These are phyloP conservation scores for Nasonia longicornis DNA, from an alignment of 1,140 invertebrate species.

Conservation along the genomic window DNA sequence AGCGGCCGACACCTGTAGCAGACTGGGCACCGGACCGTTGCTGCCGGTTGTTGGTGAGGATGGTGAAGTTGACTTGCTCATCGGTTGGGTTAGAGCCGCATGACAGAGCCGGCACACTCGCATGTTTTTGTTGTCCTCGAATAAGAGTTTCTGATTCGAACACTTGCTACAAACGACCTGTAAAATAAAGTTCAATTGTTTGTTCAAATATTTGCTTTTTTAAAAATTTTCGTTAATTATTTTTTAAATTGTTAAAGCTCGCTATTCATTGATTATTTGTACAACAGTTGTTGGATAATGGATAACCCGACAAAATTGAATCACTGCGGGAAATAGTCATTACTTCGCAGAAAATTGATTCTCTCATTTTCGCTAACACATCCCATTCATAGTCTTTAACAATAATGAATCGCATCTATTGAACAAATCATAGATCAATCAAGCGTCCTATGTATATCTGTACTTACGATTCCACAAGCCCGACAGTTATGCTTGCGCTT, in stretches of 20 bases:
- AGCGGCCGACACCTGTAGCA: slow-evolving; percentile 71
- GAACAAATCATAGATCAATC: neutral
- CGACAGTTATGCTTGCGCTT: slow-evolving; percentile 82
- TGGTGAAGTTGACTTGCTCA: slow-evolving; percentile 61
- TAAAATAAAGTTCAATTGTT: neutral
- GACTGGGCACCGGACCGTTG: slow-evolving; percentile 62
- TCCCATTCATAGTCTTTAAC: neutral
- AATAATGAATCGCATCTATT: slow-evolving; percentile 25
- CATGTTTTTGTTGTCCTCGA: slow-evolving; percentile 75
- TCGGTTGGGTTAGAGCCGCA: slow-evolving; percentile 62
- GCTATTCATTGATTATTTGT: too few species aligned
- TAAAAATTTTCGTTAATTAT: neutral
- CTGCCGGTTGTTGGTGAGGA: slow-evolving; percentile 50
- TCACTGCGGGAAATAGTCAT: neutral
- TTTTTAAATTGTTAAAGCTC: neutral
- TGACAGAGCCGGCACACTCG: slow-evolving; percentile 66
- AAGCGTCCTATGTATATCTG: neutral
- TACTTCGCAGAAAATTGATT: neutral
- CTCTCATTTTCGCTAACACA: neutral
- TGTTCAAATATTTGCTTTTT: neutral
- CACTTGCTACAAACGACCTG: slow-evolving; percentile 80
- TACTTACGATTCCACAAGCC: slow-evolving; percentile 79
- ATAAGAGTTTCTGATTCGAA: slow-evolving; percentile 76
- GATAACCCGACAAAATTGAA: neutral
- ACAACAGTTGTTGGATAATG: too few species aligned